phyloP scores from a whole-genome alignment of 2,113 vertebrate species.

The Emydocephalus ijimae region DNA sequence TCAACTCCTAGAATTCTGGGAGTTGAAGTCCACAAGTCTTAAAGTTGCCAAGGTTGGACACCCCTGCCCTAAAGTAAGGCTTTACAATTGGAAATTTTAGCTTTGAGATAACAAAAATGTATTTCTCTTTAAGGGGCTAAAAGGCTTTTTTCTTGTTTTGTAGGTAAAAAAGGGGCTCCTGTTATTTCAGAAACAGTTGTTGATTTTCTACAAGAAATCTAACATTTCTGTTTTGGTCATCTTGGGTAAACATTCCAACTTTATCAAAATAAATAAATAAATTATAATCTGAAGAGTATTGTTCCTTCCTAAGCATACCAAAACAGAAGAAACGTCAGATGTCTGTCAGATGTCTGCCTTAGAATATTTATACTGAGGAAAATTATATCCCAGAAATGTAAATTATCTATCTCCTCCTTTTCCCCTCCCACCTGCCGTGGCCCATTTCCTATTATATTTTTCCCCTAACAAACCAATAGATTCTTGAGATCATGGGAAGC shows the following conservation, averaged over 20 bases:
- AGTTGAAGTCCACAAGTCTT: too few relatives aligned
- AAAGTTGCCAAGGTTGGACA: too few relatives aligned
- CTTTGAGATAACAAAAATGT: background rate
- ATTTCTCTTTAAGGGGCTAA: background rate
- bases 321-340: slow-evolving; percentile 84
- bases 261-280: slow-evolving; percentile 64
- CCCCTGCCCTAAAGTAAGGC: background rate
- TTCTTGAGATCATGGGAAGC: slow-evolving; percentile 72
- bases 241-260: background rate
- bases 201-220: background rate
- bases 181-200: background rate
- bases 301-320: slow-evolving; percentile 62
- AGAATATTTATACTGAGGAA: slow-evolving; percentile 89
- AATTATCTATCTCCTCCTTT: slow-evolving; percentile 82
- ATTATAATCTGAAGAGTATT: slow-evolving; percentile 75
- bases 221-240: slow-evolving; percentile 13
- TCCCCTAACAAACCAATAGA: slow-evolving; percentile 80
- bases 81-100: background rate
- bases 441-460: slow-evolving; percentile 86
- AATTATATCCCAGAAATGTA: slow-evolving; percentile 92
- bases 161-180: background rate
- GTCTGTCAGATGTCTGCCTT: too few relatives aligned
- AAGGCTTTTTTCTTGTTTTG: background rate
- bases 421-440: slow-evolving; percentile 65
- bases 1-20: too few relatives aligned